Evolutionary conservation across 2,113 vertebrate genomes (phyloP), one percentile per base, ranked within the genome.

Genomic region (Hirundichthys speculiger): DNA sequence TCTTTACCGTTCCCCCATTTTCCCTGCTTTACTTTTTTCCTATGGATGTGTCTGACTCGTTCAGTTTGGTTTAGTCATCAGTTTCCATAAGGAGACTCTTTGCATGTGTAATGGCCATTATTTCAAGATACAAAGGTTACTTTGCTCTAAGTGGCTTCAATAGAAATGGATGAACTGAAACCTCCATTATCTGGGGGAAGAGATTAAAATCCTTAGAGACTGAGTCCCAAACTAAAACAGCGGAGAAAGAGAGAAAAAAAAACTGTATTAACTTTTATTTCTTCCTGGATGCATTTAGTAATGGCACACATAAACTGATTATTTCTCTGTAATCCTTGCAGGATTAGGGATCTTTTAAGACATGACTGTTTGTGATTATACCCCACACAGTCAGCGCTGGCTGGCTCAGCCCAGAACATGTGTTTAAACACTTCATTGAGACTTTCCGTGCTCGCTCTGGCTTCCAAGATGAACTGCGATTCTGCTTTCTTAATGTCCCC

Each of bases 121-220:
- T 82, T 86, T 73, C 48, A 85, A 79, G 75, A 84, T 70, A 82
- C 72, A 56, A 83, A 75, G 77, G 55, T 85, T 76, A 75, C 74
- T 64, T 79, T 43, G 59, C 60, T 78, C 61, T 86, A 85, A 88
- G 83, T 84, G 86, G 73, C 55, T 46, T 46, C 71, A 70, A 84
- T 83, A 82, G 79, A 86, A 90, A 88, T 84, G 88, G 88, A 92
- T 90, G 80, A 84, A 86, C 42, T 85, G 86, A 90, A 85, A 89
- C 89, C 60, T 54, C 75, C 69, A 81, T 92, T 90, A 84, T 88
- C 60, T 73, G 34, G 61, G 51, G 64, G 69, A 78, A 76, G 80
- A 80, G 67, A 90, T 89, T 82, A 73, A 88, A 87, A 82, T 54
- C 54, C 48, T 75, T 59, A 56, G 61, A 55, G 54, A 49, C 69